These are phyloP conservation scores for Drosophila pegasa DNA, from an alignment of 2,888 invertebrate genomes.

Conservation along the genomic window DNA sequence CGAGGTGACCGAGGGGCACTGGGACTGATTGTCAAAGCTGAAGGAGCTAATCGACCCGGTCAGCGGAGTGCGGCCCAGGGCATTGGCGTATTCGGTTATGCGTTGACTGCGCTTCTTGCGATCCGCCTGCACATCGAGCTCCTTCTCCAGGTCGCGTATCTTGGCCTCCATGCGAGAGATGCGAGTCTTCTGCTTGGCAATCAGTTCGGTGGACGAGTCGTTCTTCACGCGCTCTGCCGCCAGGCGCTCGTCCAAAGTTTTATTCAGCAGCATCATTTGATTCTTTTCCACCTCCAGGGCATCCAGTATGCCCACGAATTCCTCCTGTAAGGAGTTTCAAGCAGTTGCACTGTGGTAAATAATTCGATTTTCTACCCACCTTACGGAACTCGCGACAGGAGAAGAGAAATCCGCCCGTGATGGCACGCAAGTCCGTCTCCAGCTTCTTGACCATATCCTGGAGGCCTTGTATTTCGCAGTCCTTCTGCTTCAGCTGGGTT, in stretches of 20 bases:
- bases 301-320: slow-evolving; percentile 82
- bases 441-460: slow-evolving; percentile 69
- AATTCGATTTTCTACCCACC: slow-evolving; percentile 48
- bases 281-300: slow-evolving; percentile 83
- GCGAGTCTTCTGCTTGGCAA: slow-evolving; percentile 79
- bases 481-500: slow-evolving; percentile 62
- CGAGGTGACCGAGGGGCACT: slow-evolving; percentile 41
- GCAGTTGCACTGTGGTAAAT: no score
- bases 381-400: slow-evolving; percentile 83
- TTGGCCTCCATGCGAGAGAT: slow-evolving; percentile 80
- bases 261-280: slow-evolving; percentile 71
- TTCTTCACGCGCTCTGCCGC: slow-evolving; percentile 73
- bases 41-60: slow-evolving; percentile 73
- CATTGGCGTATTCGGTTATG: slow-evolving; percentile 81
- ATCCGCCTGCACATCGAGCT: slow-evolving; percentile 76
- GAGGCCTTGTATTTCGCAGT: slow-evolving; percentile 62
- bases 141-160: slow-evolving; percentile 81
- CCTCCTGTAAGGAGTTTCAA: slow-evolving; percentile 66
- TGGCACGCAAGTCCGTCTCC: slow-evolving; percentile 80
- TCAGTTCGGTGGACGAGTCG: slow-evolving; percentile 68
- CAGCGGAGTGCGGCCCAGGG: slow-evolving; percentile 65
- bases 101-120: slow-evolving; percentile 82
- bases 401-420: slow-evolving; percentile 83
- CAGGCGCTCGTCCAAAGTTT: slow-evolving; percentile 71
- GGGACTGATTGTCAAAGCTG: slow-evolving; percentile 80